phyloP scores from a whole-genome alignment of 2,888 invertebrate genomes.

The Cecidostiba fungosa region DNA sequence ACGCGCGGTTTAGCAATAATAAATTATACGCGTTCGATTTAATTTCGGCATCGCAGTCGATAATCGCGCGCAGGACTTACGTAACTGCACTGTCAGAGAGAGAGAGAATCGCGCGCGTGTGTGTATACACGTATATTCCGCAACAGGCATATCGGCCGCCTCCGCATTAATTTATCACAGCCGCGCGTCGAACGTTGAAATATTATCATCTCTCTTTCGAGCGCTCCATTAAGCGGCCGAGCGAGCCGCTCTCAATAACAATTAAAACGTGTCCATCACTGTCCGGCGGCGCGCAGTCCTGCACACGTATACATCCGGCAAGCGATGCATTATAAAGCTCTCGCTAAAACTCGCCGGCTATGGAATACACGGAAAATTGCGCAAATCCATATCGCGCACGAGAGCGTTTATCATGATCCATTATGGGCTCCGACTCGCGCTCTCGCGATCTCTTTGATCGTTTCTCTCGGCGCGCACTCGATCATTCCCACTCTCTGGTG shows the following conservation, averaged over 20 bases:
- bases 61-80: not conserved
- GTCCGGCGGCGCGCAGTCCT: not conserved
- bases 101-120: constrained; percentile 1
- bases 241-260: constrained; percentile 42
- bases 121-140: not conserved
- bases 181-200: constrained; percentile 28
- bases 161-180: not conserved
- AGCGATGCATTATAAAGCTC: constrained; percentile 32
- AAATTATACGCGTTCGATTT: not conserved
- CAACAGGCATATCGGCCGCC: not conserved
- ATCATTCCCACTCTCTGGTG: constrained; percentile 51
- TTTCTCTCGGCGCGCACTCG: constrained; percentile 48
- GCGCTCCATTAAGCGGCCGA: constrained; percentile 8
- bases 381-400: constrained; percentile 37
- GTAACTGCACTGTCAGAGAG: constrained; percentile 5
- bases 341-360: not conserved
- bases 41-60: not conserved
- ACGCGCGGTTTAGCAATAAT: constrained; percentile 14
- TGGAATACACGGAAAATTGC: constrained; percentile 36
- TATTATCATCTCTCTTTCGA: constrained; percentile 14
- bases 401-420: constrained; percentile 57
- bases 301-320: constrained; percentile 25
- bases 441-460: constrained; percentile 56
- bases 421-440: no score
- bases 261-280: constrained; percentile 49